Percentiles rank a stretch among this genome's conserved stretches.
These are phyloP conservation scores for Buathra laborator DNA, from an alignment of 2,888 invertebrate species.

Conservation along the genomic window DNA sequence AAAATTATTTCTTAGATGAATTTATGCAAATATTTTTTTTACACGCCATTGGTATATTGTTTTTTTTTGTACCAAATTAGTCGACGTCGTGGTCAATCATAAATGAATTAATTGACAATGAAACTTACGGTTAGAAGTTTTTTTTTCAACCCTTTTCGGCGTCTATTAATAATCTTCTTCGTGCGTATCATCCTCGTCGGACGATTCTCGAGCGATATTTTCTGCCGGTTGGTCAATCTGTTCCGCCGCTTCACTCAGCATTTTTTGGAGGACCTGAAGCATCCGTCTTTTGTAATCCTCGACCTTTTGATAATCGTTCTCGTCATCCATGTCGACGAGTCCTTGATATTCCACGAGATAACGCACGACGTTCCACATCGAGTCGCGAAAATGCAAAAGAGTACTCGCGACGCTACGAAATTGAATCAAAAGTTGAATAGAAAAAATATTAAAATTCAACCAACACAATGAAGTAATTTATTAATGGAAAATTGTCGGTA, in stretches of 20 bases:
- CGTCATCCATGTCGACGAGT: not conserved
- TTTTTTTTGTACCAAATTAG: not conserved
- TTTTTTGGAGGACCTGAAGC: slow-evolving; percentile 73
- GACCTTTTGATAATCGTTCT: slow-evolving; percentile 62
- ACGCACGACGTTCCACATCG: slow-evolving; percentile 86
- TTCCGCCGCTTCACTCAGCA: slow-evolving; percentile 70
- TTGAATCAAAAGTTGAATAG: slow-evolving; percentile 76
- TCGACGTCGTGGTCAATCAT: not conserved
- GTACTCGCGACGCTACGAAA: slow-evolving; percentile 86
- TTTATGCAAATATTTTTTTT: slow-evolving; percentile 52
- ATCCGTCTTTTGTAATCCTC: slow-evolving; percentile 74
- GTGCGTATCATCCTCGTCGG: not conserved
- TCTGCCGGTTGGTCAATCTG: slow-evolving; percentile 60
- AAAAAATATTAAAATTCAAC: slow-evolving; percentile 80
- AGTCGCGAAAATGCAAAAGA: slow-evolving; percentile 85
- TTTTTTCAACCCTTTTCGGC: not conserved
- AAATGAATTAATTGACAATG: not conserved
- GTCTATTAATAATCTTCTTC: not conserved
- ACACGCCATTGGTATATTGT: slow-evolving; percentile 6
- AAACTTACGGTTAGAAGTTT: slow-evolving; percentile 8
- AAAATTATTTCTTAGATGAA: slow-evolving; percentile 22
- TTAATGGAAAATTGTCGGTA: not conserved
- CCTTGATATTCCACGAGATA: slow-evolving; percentile 86
- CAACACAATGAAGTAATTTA: not conserved
- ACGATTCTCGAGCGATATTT: not conserved